Base-by-base conservation (phyloP, 1,140 invertebrate genomes). In the Procambarus clarkii region DNA sequence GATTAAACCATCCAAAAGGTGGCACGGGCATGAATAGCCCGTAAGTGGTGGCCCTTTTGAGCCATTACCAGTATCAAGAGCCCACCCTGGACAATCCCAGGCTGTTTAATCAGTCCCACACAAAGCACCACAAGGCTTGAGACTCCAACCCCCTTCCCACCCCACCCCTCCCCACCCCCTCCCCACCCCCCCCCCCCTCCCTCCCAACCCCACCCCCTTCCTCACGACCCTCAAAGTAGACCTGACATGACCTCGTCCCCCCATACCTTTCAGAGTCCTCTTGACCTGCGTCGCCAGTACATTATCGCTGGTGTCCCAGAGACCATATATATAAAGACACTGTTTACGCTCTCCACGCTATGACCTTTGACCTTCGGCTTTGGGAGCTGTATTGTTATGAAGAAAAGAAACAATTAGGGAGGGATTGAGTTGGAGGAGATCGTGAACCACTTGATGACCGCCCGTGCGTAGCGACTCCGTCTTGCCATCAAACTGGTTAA, bases 181-280 rank as follows among this genome's bases (percentile, higher is more conserved):
- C n/a, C n/a, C n/a, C n/a, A n/a, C n/a, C n/a, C n/a, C n/a, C n/a
- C n/a, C n/a, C n/a, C n/a, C n/a, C n/a, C n/a, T n/a, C n/a, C n/a
- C n/a, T n/a, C 50, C 2, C 50, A 83, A 34, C 54, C n/a, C 34
- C n/a, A 7, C 58, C n/a, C 50, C 2, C 50, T 69, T 60, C 54
- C n/a, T 24, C n/a, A 7, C 58, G 34, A 44, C 24, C 34, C 81
- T 69, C 11, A 8, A 4, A 7, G 15, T 0, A 69, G 81, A 83
- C 81, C 81, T 83, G 81, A 83, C 24, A 46, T 83, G 81, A 69
- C 60, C 58, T n/a, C n/a, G n/a, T n/a, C n/a, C n/a, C n/a, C n/a
- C n/a, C n/a, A n/a, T n/a, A n/a, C 18, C 60, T 64, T 11, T 64
- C 13, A 5, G 18, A 64, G 18, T 18, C 15, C 60, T 24, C 81